Evolutionary conservation across 2,888 invertebrate genomes (phyloP).

Genomic region (Drosophila algonquin): DNA sequence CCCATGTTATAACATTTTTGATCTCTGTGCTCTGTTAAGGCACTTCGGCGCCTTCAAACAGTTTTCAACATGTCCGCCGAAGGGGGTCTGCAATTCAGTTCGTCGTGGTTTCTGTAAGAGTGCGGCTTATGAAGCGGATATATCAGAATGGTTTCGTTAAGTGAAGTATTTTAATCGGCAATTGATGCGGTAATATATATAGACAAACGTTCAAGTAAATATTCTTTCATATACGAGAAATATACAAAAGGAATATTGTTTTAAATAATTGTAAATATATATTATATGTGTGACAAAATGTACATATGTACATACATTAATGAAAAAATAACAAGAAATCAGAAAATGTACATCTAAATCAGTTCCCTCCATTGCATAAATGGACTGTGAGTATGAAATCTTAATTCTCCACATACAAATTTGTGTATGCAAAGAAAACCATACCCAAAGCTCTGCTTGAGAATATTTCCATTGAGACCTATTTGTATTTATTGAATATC

Average conservation of each 20-base stretch:
- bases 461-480: not conserved
- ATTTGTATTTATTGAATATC: conserved; percentile 23
- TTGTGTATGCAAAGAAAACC: conserved; percentile 9
- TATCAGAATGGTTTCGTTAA: not conserved
- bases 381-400: conserved; percentile 4
- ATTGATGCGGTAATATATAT: not conserved
- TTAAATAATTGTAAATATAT: not conserved
- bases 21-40: conserved; percentile 12
- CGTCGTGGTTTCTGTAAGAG: conserved; percentile 45
- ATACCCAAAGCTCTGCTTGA: conserved; percentile 10
- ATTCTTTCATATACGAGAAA: not conserved
- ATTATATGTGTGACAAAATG: not conserved
- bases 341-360: not conserved
- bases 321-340: not conserved
- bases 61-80: conserved; percentile 9
- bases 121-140: conserved; percentile 43
- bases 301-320: not conserved
- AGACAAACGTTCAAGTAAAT: conserved; percentile 5
- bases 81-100: conserved; percentile 52
- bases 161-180: not conserved
- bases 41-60: not conserved
- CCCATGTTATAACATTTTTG: not conserved
- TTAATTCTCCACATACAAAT: not conserved
- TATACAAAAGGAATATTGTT: not conserved
- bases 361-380: conserved; percentile 8